Base-by-base conservation (phyloP, 2,888 invertebrate species). In the Ochropleura leucogaster region DNA sequence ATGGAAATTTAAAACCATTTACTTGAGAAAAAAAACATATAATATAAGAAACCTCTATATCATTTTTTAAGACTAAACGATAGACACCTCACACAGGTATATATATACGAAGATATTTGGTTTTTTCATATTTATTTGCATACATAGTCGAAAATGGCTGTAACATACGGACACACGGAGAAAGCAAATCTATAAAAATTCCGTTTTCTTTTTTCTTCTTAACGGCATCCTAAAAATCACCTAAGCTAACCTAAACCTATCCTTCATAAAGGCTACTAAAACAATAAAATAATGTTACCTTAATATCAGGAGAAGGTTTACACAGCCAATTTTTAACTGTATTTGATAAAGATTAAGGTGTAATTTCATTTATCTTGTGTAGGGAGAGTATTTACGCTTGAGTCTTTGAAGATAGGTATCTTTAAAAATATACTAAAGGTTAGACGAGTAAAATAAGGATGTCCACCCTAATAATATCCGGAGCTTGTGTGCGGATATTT, bases 401-500 rank as follows among this genome's bases (percentile, higher is more conserved):
- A 74, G 65, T 59, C 20, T 60, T 71, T 53, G 20, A 55, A 68
- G 63, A 67, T 79, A 68, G 63, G 65, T 79, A 65, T 68, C 64
- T 74, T 77, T 63, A 46, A 76, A 77, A 69, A 72, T 42, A 68
- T 68, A 79, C 73, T 68, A 62, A 71, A 77, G 76, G 72, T 84
- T 80, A 68, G 72, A 72, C 66, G 64, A 70, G 44, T 71, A 46
- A 72, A 66, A 47, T 69, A 74, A 47, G 72, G 77, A 65, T 76
- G 65, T 40, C 42, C n/a, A 49, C 2, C 6, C 14, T n/a, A 64
- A 70, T 72, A 73, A 80, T 80, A 74, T 77, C 68, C 62, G 72
- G 68, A 74, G 59, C n/a, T 5, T 18, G 55, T 40, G 10, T 55
- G 53, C 59, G 68, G 63, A 66, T 76, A 67, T 72, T 49, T 57